Evolutionary conservation across 1,140 invertebrate genomes (phyloP), one percentile per base, ranked within the genome.

Genomic region (Sitophilus oryzae): DNA sequence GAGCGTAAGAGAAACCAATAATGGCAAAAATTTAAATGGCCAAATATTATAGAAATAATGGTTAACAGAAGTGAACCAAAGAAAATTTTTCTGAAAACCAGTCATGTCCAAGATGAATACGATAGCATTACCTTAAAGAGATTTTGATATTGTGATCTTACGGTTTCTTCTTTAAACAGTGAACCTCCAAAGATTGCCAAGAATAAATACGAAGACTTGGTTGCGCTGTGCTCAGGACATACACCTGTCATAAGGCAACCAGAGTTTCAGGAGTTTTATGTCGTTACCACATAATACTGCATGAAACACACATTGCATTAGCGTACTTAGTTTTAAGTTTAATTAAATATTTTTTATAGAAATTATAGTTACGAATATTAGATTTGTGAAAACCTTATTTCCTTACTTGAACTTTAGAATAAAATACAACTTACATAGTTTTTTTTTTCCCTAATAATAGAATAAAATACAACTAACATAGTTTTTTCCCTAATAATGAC

Each of bases 21-120:
- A 10, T 10, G 46, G 46, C 36, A 16, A 20, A 5, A 2, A 9
- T 4, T 49, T 37, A 49, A 49, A 19, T 49, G 46, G 46, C 36
- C 30, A 3, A 34, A 49, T 20, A 21, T 49, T 2, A 21, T 38
- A 18, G 46, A 49, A 38, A 18, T 49, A 16, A 37, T 37, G 19
- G 46, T 38, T 16, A 11, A 4, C 2, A 49, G 37, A 18, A 35
- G 15, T 21, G 16, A 49, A 37, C 8, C 15, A 15, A 19, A 21
- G 2, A 20, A 42, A 42, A 25, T 51, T n/a, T 19, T 25, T 9
- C 25, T 25, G 9, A 43, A 43, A 43, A 52, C 18, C 4, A 20
- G 22, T 16, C 43, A 46, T 25, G 9, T 46, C 6, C 20, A 46
- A 15, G 3, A 46, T 25, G 20, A 46, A 9, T 46, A 46, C 20